Evolutionary conservation across 2,888 invertebrate species (phyloP), one percentile per base, ranked within the genome.

Genomic region (Thera obeliscata): DNA sequence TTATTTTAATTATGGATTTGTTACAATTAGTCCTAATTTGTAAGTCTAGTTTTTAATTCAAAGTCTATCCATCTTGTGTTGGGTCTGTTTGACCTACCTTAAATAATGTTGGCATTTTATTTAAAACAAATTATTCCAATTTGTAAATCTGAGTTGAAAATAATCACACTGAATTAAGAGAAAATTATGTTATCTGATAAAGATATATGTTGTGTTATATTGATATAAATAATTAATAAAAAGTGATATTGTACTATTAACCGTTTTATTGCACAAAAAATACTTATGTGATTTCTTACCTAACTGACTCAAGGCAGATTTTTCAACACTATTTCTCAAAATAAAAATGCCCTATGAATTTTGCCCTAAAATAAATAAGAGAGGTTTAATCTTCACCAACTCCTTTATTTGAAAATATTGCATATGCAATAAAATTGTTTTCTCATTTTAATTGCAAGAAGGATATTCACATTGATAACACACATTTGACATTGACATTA

Each of bases 171-270:
- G 79, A 85, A 78, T 76, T 82, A 84, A 77, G 82, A 81, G 82
- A 82, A 82, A 80, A 79, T 82, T 87, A 87, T 86, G 85, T 90
- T 90, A 88, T 87, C 86, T 86, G 87, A 86, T 88, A 86, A 87
- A 67, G 59, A 89, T 88, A 91, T 89, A 91, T 90, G 89, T 91
- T 90, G 89, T 91, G 90, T 91, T 91, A 88, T 86, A 86, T 86
- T 89, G 84, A 75, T 82, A 79, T 76, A 85, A 83, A 84, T 87
- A 88, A 88, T 87, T 79, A 91, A 90, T 91, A 90, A 92, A 92
- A 91, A 92, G 92, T 92, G 91, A 92, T 93, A 93, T 87, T 87
- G 81, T 84, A 89, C 74, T 59, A 66, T 68, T 60, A 43, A 41
- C 22, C 38, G 36, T 69, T 69, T 67, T 48, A 70, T 64, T 69